Evolutionary conservation across 2,113 vertebrate species (phyloP).

Genomic region (Apus apus): DNA sequence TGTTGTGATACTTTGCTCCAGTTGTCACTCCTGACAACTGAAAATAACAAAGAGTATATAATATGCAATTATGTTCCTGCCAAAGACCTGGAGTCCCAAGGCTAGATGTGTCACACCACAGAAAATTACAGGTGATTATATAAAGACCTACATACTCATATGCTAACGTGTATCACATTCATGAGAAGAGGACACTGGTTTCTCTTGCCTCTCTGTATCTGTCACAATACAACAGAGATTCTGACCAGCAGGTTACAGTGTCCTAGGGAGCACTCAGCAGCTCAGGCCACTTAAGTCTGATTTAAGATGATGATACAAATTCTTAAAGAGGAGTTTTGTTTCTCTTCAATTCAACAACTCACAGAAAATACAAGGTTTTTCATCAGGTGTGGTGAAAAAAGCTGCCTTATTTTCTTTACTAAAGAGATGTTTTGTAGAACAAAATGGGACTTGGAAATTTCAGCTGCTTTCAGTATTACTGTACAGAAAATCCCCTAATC

Average conservation of each 20-base stretch:
- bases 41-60: neutral
- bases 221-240: neutral
- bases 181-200: neutral
- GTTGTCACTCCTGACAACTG: neutral
- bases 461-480: neutral
- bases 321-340: neutral
- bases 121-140: neutral
- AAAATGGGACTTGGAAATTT: neutral
- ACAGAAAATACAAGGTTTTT: neutral
- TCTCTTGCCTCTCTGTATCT: neutral
- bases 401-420: neutral
- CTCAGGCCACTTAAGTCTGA: neutral
- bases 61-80: neutral
- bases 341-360: neutral
- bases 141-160: neutral
- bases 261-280: neutral
- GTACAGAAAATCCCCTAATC: neutral
- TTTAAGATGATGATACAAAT: neutral
- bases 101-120: neutral
- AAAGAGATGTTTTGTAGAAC: neutral
- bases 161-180: neutral
- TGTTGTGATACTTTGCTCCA: neutral
- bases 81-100: neutral
- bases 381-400: neutral
- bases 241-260: neutral